Evolutionary conservation across 2,113 vertebrate species (phyloP).

Genomic region (Erpornis zantholeuca): DNA sequence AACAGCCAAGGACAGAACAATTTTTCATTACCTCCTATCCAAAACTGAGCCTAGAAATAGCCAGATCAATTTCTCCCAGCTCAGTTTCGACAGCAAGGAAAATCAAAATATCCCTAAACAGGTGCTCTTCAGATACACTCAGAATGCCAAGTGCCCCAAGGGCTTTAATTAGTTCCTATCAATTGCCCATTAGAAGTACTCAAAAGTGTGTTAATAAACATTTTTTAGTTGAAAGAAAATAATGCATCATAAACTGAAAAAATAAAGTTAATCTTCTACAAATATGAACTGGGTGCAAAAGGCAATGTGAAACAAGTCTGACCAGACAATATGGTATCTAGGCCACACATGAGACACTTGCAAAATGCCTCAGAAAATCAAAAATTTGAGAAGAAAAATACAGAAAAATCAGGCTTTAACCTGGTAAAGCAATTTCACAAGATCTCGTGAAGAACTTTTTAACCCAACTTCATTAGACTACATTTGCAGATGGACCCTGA

Average conservation of each 20-base stretch:
- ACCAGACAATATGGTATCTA: background rate
- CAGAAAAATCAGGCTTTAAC: background rate
- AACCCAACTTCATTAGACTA: background rate
- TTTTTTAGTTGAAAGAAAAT: background rate
- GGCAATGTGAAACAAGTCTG: background rate
- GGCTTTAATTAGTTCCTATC: background rate
- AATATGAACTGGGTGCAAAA: background rate
- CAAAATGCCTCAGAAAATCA: background rate
- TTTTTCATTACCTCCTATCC: background rate
- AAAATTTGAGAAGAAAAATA: background rate
- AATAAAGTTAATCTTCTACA: background rate
- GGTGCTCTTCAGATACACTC: background rate
- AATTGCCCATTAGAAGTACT: background rate
- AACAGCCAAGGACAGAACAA: background rate
- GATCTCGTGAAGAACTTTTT: background rate
- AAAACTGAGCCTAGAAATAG: background rate
- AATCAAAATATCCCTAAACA: background rate
- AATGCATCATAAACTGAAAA: background rate
- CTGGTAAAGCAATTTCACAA: background rate
- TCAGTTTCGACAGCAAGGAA: background rate
- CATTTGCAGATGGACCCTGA: background rate
- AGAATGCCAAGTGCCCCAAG: background rate
- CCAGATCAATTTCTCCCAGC: background rate
- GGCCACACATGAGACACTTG: background rate
- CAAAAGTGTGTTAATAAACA: background rate